Evolutionary conservation across 2,888 invertebrate genomes (phyloP), one percentile per base, ranked within the genome.

Genomic region (Drosophila conformis): DNA sequence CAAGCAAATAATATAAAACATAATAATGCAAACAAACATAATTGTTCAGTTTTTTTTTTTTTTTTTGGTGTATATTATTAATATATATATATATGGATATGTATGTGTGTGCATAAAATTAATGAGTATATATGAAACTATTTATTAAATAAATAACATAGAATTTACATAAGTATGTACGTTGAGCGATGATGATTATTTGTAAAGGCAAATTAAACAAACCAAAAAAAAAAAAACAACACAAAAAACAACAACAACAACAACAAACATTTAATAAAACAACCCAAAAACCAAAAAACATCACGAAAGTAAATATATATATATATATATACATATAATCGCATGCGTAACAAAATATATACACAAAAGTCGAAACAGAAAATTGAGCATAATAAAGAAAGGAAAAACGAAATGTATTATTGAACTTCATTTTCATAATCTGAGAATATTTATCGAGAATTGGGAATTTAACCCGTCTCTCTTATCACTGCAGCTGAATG

Each of bases 271-370:
- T 54, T 36, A 46, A 46, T 61, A 67, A 52, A 54, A 29, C n/a
- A 57, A 38, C 33, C 15, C 21, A 49, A 53, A 59, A 27, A 67
- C 31, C 27, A 57, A 57, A 60, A 31, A 73, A 67, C 38, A 63
- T 46, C 25, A 25, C 25, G 46, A 25, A 46, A 46, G 15, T 25
- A 46, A 46, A 64, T 21, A 75, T 60, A 67, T 64, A 49, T 15
- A 80, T 21, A 75, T 60, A 67, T 64, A 49, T 21, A 21, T 15
- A 80, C 80, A 87, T 82, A 78, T 85, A 88, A 88, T 88, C 85
- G 73, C 88, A 88, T 88, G 85, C 87, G 78, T 88, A 85, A 87
- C 73, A 79, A 72, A 79, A 76, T 82, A 79, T 82, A 79, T 76
- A 82, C 65, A 76, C 68, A 79, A 76, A 73, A 69, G 65, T 78